Evolutionary conservation across 1,140 invertebrate genomes (phyloP).

Genomic region (Drosophila tropicalis): DNA sequence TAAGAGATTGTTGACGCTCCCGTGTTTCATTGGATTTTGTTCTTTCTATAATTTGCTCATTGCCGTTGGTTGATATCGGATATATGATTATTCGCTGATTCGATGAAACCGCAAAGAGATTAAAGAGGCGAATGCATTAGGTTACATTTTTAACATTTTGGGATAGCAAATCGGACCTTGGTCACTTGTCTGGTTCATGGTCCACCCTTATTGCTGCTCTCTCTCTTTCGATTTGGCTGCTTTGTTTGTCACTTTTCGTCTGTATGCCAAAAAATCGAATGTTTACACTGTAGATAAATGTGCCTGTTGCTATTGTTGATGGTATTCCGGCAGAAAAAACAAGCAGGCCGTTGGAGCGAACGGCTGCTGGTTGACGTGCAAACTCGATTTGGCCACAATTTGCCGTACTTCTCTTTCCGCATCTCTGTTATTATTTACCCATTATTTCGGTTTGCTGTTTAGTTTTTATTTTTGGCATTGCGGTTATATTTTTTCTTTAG

Average conservation of each 20-base stretch:
- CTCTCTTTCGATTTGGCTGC: not conserved
- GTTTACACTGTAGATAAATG: constrained; percentile 48
- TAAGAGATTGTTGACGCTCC: too few species aligned
- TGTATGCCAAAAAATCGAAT: constrained; percentile 40
- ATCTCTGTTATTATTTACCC: not conserved
- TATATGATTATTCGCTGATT: not conserved
- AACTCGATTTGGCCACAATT: constrained; percentile 16
- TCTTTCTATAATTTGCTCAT: not conserved
- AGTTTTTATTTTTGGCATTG: constrained; percentile 48
- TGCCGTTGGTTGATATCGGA: not conserved
- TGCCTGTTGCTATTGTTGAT: constrained; percentile 21
- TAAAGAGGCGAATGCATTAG: not conserved
- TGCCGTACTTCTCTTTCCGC: constrained; percentile 26
- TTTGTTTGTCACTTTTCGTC: constrained; percentile 50
- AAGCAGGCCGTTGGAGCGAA: not conserved
- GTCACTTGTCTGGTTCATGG: constrained; percentile 20
- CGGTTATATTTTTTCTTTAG: constrained; percentile 38
- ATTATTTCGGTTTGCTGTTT: constrained; percentile 28
- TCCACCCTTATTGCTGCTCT: not conserved
- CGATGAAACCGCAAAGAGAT: not conserved
- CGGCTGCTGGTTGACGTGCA: constrained; percentile 20
- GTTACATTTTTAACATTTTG: not conserved
- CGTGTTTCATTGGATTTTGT: too few species aligned
- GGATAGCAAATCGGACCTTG: not conserved
- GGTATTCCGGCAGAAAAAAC: not conserved